phyloP scores from a whole-genome alignment of 37 sponge, comb jelly and placozoan genomes.

The Petrosia ficiformis region DNA sequence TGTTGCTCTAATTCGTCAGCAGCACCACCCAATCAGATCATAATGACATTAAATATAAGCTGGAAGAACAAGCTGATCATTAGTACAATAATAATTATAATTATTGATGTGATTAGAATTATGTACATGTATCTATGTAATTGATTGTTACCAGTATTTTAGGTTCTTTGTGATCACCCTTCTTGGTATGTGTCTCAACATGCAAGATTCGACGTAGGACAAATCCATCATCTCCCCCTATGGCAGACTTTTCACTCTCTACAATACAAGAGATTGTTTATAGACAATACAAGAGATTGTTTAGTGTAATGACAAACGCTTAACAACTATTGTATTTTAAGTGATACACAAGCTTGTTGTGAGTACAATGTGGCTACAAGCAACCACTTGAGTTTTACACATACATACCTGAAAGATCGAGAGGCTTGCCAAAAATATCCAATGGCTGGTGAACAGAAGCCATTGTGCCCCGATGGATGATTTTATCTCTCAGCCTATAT shows the following conservation, averaged over 20 bases:
- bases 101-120: too few species aligned
- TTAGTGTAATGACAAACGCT: too few species aligned
- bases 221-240: conserved; percentile 14
- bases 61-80: too few species aligned
- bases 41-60: too few species aligned
- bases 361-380: too few species aligned
- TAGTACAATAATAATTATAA: too few species aligned
- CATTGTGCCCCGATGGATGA: too few species aligned
- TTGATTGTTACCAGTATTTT: conserved; percentile 48
- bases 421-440: conserved; percentile 71
- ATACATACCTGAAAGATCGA: conserved; percentile 50
- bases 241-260: conserved; percentile 45
- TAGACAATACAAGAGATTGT: background rate
- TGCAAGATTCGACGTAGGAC: conserved; percentile 48
- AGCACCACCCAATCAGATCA: too few species aligned
- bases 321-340: background rate
- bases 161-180: conserved; percentile 59
- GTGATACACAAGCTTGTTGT: background rate
- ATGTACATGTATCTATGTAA: background rate
- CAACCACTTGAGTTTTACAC: too few species aligned
- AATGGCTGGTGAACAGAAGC: too few species aligned
- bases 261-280: background rate
- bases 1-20: too few species aligned
- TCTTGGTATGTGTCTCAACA: conserved; percentile 59
- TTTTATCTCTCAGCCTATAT: too few species aligned